Conservation (phyloP, 2,113 vertebrate genomes). For the Oryzias woworae region DNA sequence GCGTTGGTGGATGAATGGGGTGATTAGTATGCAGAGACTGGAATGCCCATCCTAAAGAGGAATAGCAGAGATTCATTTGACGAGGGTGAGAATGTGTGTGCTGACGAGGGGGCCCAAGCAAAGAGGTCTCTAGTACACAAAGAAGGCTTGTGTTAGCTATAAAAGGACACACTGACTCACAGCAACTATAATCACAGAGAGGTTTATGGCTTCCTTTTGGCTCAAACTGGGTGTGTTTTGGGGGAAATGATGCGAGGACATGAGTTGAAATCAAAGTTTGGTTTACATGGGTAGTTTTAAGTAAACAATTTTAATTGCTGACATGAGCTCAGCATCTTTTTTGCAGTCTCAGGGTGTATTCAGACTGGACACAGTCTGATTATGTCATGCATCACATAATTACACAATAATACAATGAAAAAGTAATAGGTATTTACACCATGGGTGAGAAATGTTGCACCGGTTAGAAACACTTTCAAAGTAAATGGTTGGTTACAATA, state of each 20-base stretch:
- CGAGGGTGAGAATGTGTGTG: conserved; percentile 12
- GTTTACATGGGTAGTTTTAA: too few species aligned
- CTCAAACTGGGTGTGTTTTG: conserved; percentile 9
- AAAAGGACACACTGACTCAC: conserved; percentile 30
- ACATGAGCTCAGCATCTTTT: too few species aligned
- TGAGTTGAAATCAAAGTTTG: not conserved
- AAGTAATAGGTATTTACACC: too few species aligned
- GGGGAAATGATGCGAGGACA: conserved; percentile 16
- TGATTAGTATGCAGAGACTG: conserved; percentile 73
- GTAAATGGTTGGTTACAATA: too few species aligned
- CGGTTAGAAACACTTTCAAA: too few species aligned
- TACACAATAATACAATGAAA: too few species aligned
- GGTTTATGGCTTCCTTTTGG: conserved; percentile 38
- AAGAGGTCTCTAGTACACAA: conserved; percentile 54
- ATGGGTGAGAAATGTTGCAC: too few species aligned
- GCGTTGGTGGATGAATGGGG: conserved; percentile 51
- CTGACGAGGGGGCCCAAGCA: conserved; percentile 15
- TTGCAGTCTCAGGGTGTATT: too few species aligned
- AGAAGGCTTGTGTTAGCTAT: conserved; percentile 55
- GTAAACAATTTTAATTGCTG: too few species aligned
- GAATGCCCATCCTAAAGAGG: conserved; percentile 59
- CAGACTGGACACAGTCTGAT: too few species aligned
- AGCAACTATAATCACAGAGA: conserved; percentile 21
- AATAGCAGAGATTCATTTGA: conserved; percentile 45
- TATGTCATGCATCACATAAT: too few species aligned